Evolutionary conservation across 2,888 invertebrate species (phyloP).

Genomic region (Phalera bucephala): DNA sequence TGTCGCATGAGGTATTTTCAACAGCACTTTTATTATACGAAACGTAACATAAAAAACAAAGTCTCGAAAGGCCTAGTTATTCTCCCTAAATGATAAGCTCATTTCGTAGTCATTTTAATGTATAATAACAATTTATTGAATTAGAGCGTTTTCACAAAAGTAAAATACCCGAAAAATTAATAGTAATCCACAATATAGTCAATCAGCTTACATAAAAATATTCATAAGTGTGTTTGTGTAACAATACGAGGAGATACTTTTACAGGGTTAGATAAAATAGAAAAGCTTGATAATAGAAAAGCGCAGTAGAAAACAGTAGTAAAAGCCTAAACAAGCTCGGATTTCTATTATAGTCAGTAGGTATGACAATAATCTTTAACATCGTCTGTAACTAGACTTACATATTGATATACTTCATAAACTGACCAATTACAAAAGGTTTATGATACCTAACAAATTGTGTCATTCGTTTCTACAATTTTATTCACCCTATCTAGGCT

Average conservation of each 20-base stretch:
- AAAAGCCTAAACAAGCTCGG: conserved; percentile 79
- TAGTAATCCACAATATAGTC: not conserved
- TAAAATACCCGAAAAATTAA: not conserved
- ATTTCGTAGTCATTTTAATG: conserved; percentile 29
- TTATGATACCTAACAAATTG: conserved; percentile 19
- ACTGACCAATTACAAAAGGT: conserved; percentile 16
- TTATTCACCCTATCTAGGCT: conserved; percentile 61
- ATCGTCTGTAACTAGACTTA: conserved; percentile 1
- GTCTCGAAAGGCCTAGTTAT: conserved; percentile 56
- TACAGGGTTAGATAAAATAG: conserved; percentile 44
- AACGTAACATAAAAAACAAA: conserved; percentile 46
- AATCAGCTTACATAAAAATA: conserved; percentile 11
- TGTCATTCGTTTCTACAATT: conserved; percentile 40
- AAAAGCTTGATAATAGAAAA: conserved; percentile 65
- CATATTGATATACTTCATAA: conserved; percentile 12
- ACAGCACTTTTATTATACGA: conserved; percentile 59
- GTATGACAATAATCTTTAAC: not conserved
- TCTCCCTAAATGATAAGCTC: conserved; percentile 76
- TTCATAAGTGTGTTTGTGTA: conserved; percentile 11
- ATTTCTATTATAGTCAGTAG: conserved; percentile 30
- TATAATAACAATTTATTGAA: conserved; percentile 9
- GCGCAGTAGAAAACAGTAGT: conserved; percentile 69
- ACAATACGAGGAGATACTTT: conserved; percentile 16
- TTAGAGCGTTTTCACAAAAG: not conserved
- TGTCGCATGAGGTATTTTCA: conserved; percentile 65